Evolutionary conservation across 2,888 invertebrate species (phyloP), one percentile per base, ranked within the genome.

Genomic region (Cenopis cana): DNA sequence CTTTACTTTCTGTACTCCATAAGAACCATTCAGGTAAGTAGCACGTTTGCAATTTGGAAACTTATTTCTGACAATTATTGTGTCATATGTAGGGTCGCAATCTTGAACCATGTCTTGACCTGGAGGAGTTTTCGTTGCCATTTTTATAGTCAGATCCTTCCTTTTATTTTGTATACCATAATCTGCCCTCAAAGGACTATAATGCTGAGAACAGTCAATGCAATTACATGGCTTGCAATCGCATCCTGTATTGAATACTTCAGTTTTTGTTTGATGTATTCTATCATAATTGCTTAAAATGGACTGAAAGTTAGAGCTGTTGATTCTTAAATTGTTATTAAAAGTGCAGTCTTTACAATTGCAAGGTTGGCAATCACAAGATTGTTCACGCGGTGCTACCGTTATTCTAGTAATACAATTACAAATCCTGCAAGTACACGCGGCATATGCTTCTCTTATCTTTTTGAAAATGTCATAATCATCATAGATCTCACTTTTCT

Each of bases 391-490:
- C 20, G 74, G 20, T 17, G 77, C 20, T 9, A 49, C 4, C 4
- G 66, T 54, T 75, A 76, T 82, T 9, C 76, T 77, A 24, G 71
- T 74, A 18, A 89, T 76, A 59, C 91, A 92, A 76, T 90, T 87
- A 66, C 91, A 92, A 36, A 90, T 82, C 83, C 85, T 90, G 72
- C 92, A 91, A 78, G 84, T 89, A 61, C 92, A 92, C 0, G 86
- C 88, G 59, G 86, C 81, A 61, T 89, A 91, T 17, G 83, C 82
- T 74, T 90, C 87, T 78, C 86, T 88, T 55, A 91, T 78, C 78
- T 78, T 85, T 49, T 78, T 80, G 6, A 88, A 74, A 68, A 91
- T 82, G 70, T 91, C 85, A 52, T 75, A 74, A 49, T 79, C 81
- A 17, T 81, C 24, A 72, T 36, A 10, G 11, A 11, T 17, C 33